These are phyloP conservation scores for Actias luna DNA, from an alignment of 2,888 invertebrate genomes.

Conservation along the genomic window DNA sequence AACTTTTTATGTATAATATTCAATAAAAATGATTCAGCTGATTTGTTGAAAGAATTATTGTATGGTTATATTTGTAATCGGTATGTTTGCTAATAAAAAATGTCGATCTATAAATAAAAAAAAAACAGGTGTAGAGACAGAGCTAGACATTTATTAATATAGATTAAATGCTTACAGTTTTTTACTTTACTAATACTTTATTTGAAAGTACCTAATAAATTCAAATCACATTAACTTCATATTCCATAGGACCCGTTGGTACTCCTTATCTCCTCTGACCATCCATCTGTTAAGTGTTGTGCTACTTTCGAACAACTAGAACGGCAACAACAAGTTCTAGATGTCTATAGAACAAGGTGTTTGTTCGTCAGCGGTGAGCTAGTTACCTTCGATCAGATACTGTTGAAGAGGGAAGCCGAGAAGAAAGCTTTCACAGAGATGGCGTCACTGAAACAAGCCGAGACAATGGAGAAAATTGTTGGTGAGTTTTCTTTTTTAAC, in stretches of 20 bases:
- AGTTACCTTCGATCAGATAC: slow-evolving; percentile 73
- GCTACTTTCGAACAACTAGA: slow-evolving; percentile 72
- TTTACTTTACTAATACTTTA: too few species aligned
- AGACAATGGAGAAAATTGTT: slow-evolving; percentile 74
- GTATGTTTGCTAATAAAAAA: too few species aligned
- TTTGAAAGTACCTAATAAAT: too few species aligned
- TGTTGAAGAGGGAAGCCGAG: slow-evolving; percentile 70
- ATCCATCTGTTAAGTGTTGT: slow-evolving; percentile 80
- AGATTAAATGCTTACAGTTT: too few species aligned
- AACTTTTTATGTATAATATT: too few species aligned
- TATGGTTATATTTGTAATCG: too few species aligned
- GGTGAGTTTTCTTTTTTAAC: slow-evolving; percentile 41
- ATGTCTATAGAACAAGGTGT: slow-evolving; percentile 77
- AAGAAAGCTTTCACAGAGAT: slow-evolving; percentile 76
- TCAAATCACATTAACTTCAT: not conserved
- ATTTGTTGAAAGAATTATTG: too few species aligned
- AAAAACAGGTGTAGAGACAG: too few species aligned
- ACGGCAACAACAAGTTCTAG: slow-evolving; percentile 71
- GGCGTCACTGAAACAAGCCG: slow-evolving; percentile 75
- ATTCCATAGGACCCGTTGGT: slow-evolving; percentile 77
- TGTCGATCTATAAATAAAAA: too few species aligned
- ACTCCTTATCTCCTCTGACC: slow-evolving; percentile 73
- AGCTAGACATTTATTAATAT: too few species aligned
- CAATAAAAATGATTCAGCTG: too few species aligned
- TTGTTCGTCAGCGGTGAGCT: slow-evolving; percentile 76